Conservation (phyloP, 2,888 invertebrate genomes). For the Cylloceria caligata region DNA sequence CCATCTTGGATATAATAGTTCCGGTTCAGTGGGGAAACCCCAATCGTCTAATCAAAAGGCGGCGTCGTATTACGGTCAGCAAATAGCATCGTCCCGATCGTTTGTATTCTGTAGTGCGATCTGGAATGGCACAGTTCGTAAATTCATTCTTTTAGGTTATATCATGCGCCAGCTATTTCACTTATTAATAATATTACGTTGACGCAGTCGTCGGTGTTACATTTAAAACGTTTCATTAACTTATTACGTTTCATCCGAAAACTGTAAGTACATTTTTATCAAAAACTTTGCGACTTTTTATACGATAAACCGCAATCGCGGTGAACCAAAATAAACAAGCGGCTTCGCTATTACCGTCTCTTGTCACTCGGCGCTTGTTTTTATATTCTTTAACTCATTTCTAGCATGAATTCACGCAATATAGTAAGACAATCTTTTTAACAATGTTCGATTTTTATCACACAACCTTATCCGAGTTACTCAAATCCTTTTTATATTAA, state of each 20-base stretch:
- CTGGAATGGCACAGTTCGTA: constrained; percentile 17
- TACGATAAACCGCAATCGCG: not conserved
- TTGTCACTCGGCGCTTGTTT: not conserved
- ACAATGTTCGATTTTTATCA: not conserved
- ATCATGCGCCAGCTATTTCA: constrained; percentile 38
- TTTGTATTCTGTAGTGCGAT: no score
- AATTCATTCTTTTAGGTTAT: constrained; percentile 59
- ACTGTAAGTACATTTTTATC: not conserved
- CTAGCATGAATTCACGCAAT: not conserved
- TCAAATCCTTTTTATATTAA: not conserved
- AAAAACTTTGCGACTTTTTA: not conserved
- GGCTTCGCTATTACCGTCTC: not conserved
- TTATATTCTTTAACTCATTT: not conserved
- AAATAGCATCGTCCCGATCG: constrained; percentile 49
- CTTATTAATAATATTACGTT: constrained; percentile 60
- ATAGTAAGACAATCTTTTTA: not conserved
- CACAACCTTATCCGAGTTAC: not conserved
- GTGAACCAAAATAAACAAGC: constrained; percentile 8
- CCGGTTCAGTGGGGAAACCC: no score
- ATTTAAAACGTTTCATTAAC: not conserved
- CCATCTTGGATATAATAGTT: no score
- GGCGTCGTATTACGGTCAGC: not conserved
- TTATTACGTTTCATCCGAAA: not conserved
- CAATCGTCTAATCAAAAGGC: no score
- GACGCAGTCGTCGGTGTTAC: constrained; percentile 41